A percentile compares a stretch with the other conserved stretches of the same genome.
Evolutionary conservation across 2,797 vertebrate genomes (phyloP).

Genomic region (Adrianichthys oophorus): DNA sequence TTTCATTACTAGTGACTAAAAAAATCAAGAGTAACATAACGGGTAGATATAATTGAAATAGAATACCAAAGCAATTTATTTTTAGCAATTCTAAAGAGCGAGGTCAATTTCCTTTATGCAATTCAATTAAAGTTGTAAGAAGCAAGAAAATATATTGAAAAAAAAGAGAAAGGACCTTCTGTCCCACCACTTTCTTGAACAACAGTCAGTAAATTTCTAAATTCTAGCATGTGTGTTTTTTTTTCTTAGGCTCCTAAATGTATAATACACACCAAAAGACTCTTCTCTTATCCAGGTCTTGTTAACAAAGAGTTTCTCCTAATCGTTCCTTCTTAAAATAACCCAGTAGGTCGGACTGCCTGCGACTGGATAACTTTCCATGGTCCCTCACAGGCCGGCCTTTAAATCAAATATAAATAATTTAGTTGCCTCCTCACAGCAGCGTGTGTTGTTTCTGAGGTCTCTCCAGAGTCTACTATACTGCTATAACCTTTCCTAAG

Average conservation of each 20-base stretch:
- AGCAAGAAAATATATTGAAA: too few relatives aligned
- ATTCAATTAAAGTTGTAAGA: too few relatives aligned
- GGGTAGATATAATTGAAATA: too few relatives aligned
- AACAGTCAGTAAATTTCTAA: neutral
- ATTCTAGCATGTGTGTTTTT: too few relatives aligned
- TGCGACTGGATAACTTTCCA: constrained; percentile 33
- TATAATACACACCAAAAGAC: neutral
- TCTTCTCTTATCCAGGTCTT: neutral
- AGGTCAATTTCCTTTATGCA: too few relatives aligned
- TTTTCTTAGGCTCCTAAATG: too few relatives aligned
- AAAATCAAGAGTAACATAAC: too few relatives aligned
- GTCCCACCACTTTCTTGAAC: too few relatives aligned
- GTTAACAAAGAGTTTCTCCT: neutral
- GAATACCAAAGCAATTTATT: too few relatives aligned
- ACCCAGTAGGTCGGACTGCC: constrained; percentile 19
- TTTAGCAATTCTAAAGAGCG: too few relatives aligned
- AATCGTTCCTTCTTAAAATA: constrained; percentile 15
- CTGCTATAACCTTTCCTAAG: constrained; percentile 48
- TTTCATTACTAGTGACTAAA: too few relatives aligned
- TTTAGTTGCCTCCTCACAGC: constrained; percentile 65
- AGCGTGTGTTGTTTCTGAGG: constrained; percentile 56
- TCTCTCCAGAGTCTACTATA: constrained; percentile 42
- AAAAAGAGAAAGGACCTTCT: too few relatives aligned
- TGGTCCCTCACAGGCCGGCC: constrained; percentile 29
- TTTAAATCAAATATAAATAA: constrained; percentile 71